Evolutionary conservation across 2,888 invertebrate genomes (phyloP).

Genomic region (Himalopsyche kuldschensis): DNA sequence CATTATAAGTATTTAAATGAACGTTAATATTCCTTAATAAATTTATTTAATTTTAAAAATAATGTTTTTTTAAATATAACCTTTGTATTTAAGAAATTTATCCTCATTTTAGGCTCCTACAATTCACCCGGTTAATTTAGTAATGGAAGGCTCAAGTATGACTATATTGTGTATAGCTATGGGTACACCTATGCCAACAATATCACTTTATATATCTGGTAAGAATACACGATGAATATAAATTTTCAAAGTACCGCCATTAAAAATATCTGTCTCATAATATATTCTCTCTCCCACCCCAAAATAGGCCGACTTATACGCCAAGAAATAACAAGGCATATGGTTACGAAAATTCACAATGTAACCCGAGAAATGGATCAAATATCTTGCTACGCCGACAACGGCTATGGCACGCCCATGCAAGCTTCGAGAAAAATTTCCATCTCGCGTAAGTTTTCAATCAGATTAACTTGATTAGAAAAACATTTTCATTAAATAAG

Average conservation of each 20-base stretch:
- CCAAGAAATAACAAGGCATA: constrained; percentile 79
- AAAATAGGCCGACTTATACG: constrained; percentile 66
- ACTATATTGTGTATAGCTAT: constrained; percentile 82
- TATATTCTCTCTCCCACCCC: constrained; percentile 5
- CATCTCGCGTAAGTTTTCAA: constrained; percentile 72
- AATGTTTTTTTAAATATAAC: too few species aligned
- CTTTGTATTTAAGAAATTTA: not conserved
- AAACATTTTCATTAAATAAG: not conserved
- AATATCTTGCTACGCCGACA: constrained; percentile 85
- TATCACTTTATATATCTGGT: constrained; percentile 79
- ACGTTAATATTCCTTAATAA: too few species aligned
- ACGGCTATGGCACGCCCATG: constrained; percentile 85
- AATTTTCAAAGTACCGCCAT: not conserved
- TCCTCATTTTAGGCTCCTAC: constrained; percentile 68
- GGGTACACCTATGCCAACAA: constrained; percentile 83
- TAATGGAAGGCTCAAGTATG: constrained; percentile 84
- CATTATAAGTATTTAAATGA: too few species aligned
- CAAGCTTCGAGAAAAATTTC: constrained; percentile 79
- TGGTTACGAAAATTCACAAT: constrained; percentile 83
- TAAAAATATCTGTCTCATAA: not conserved
- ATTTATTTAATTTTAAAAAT: too few species aligned
- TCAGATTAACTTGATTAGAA: not conserved
- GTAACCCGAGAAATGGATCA: constrained; percentile 84
- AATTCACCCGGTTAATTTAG: constrained; percentile 79
- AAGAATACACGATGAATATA: constrained; percentile 25